Percentiles rank a stretch among this genome's conserved stretches.
Conservation (phyloP, 2,113 vertebrate genomes). For the Leptobrachium leishanense region DNA sequence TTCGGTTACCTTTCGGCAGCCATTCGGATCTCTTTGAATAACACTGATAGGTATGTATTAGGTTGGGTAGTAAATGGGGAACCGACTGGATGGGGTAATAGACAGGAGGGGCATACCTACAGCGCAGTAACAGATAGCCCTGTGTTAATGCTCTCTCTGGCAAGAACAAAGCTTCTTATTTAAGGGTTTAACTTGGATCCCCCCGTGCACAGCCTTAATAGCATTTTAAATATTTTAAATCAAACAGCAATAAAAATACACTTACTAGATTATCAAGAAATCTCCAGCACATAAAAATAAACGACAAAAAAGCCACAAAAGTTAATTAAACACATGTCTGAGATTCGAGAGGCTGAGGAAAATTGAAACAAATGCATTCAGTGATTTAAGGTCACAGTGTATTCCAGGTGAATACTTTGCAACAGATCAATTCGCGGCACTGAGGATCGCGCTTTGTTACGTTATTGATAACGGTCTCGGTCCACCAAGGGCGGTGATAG, state of each 20-base stretch:
- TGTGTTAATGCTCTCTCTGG: neutral
- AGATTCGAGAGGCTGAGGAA: neutral
- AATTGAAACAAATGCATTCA: slow-evolving; percentile 13
- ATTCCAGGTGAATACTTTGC: slow-evolving; percentile 23
- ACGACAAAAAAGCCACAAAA: neutral
- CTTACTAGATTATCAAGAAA: neutral
- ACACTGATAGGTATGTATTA: no score
- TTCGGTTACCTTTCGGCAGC: no score
- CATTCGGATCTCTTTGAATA: no score
- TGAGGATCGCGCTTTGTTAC: slow-evolving; percentile 11
- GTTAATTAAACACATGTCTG: slow-evolving; percentile 20
- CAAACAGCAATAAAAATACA: slow-evolving; percentile 5
- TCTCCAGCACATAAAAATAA: neutral
- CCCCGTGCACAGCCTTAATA: neutral
- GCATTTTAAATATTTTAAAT: slow-evolving; percentile 13
- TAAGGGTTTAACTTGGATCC: neutral
- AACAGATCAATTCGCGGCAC: slow-evolving; percentile 32
- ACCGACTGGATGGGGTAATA: no score
- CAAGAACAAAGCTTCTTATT: neutral
- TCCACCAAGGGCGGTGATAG: slow-evolving; percentile 15
- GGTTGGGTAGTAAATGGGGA: no score
- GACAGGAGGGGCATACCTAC: no score
- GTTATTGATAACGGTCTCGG: slow-evolving; percentile 20
- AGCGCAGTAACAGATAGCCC: no score
- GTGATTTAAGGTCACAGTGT: slow-evolving; percentile 31